Conservation (phyloP, 1,140 invertebrate species). For the Trachymyrmex septentrionalis region DNA sequence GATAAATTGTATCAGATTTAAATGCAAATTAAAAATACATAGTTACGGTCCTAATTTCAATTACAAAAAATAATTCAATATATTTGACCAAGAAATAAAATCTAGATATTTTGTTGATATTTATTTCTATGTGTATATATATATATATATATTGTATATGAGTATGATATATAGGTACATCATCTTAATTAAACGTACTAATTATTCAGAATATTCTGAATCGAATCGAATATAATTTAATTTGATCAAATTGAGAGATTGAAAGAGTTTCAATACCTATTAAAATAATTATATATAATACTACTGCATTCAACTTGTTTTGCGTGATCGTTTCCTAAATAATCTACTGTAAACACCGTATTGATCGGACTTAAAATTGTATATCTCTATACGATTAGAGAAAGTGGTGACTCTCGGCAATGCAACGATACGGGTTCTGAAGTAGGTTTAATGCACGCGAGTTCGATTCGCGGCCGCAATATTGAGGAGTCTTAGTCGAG, state of each 20-base stretch:
- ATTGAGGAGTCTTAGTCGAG: slow-evolving; percentile 6
- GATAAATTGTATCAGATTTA: neutral
- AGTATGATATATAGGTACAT: neutral
- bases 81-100: neutral
- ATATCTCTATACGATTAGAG: slow-evolving; percentile 20
- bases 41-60: neutral
- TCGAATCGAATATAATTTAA: slow-evolving; percentile 11
- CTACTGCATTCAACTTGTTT: slow-evolving; percentile 1
- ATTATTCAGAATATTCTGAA: neutral
- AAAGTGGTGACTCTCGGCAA: neutral
- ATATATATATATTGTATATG: neutral
- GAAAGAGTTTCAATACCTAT: neutral
- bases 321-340: neutral
- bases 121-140: neutral
- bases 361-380: neutral
- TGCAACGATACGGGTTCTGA: slow-evolving; percentile 1
- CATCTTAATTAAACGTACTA: neutral
- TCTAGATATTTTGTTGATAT: neutral
- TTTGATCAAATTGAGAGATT: slow-evolving; percentile 25
- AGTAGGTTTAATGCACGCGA: slow-evolving; percentile 14
- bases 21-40: neutral
- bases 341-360: neutral
- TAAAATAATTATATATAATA: neutral
- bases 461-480: neutral
- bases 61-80: slow-evolving; percentile 10